Evolutionary conservation across 2,888 invertebrate species (phyloP).

Genomic region (Melanophora roralis): DNA sequence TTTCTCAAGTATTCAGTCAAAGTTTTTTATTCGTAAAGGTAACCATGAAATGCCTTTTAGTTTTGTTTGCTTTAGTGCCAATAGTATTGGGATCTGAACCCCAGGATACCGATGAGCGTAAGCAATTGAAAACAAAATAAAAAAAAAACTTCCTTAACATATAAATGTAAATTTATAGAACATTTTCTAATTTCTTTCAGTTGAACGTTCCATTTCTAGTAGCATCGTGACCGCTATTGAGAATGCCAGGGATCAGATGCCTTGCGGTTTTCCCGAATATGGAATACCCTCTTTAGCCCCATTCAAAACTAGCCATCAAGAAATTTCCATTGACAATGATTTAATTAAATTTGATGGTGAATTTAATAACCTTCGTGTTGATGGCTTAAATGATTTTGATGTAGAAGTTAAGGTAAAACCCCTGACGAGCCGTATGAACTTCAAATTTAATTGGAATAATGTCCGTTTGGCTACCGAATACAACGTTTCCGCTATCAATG

Average conservation of each 20-base stretch:
- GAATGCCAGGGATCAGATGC: slow-evolving; percentile 63
- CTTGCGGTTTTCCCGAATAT: slow-evolving; percentile 67
- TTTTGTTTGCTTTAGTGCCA: too few relatives aligned
- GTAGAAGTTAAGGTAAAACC: slow-evolving; percentile 62
- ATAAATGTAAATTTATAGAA: too few relatives aligned
- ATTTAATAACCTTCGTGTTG: slow-evolving; percentile 64
- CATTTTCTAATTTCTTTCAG: too few relatives aligned
- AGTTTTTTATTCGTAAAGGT: slow-evolving; percentile 17
- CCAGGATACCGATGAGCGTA: too few relatives aligned
- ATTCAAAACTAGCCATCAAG: slow-evolving; percentile 59
- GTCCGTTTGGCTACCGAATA: slow-evolving; percentile 67
- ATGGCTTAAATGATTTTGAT: slow-evolving; percentile 70
- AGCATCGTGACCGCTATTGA: slow-evolving; percentile 66
- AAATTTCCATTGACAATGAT: slow-evolving; percentile 61
- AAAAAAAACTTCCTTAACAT: too few relatives aligned
- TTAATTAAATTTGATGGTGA: slow-evolving; percentile 62
- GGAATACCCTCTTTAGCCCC: slow-evolving; percentile 73
- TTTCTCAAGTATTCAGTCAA: slow-evolving; percentile 33
- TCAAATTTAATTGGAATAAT: slow-evolving; percentile 66
- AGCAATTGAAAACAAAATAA: too few relatives aligned
- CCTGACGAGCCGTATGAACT: slow-evolving; percentile 64
- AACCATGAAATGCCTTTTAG: not conserved
- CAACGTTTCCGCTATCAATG: slow-evolving; percentile 59
- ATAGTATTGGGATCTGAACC: too few relatives aligned
- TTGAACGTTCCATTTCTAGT: slow-evolving; percentile 66